Evolutionary conservation across 2,888 invertebrate genomes (phyloP).

Genomic region (Hypolimnas misippus): DNA sequence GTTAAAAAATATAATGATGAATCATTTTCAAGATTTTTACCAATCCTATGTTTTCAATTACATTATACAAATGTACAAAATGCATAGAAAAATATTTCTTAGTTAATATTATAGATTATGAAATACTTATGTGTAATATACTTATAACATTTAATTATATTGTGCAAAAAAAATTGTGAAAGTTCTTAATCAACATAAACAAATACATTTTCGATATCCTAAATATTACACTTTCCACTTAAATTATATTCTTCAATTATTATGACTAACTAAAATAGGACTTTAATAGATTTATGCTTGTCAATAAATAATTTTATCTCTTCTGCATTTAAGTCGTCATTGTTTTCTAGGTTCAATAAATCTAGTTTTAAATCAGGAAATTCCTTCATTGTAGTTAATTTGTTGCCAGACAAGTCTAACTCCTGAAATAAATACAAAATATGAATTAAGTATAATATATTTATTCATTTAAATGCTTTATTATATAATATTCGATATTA

Average conservation of each 20-base stretch:
- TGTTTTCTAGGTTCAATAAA: slow-evolving; percentile 75
- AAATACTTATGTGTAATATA: neutral
- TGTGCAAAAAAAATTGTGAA: neutral
- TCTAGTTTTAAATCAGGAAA: slow-evolving; percentile 80
- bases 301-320: slow-evolving; percentile 64
- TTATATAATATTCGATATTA: too few relatives aligned
- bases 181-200: neutral
- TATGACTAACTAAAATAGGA: slow-evolving; percentile 54
- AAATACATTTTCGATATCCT: neutral
- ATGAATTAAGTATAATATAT: neutral
- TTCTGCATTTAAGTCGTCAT: slow-evolving; percentile 59
- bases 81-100: neutral
- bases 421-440: slow-evolving; percentile 36
- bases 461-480: too few relatives aligned
- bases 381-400: slow-evolving; percentile 69
- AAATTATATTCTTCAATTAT: neutral
- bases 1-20: too few relatives aligned
- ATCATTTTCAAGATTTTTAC: too few relatives aligned
- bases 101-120: neutral
- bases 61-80: neutral
- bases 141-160: neutral
- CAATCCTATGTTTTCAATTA: neutral
- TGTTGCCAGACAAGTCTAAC: slow-evolving; percentile 80
- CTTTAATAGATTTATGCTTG: slow-evolving; percentile 50
- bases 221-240: neutral